Evolutionary conservation across 2,888 invertebrate species (phyloP).

Genomic region (Calameuta idolon): DNA sequence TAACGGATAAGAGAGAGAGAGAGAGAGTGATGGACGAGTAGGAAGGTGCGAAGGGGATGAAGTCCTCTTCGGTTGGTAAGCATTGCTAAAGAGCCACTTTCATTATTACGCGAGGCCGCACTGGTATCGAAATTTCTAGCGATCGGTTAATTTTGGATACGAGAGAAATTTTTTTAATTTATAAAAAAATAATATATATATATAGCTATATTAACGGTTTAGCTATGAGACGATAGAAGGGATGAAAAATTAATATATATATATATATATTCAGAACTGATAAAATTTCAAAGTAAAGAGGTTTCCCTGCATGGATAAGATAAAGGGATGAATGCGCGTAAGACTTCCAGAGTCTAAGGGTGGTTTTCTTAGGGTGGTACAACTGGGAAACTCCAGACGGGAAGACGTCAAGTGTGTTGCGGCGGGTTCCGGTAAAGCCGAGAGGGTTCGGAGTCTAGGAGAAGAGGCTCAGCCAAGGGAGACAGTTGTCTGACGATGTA

Average conservation of each 20-base stretch:
- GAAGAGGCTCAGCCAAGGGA: background rate
- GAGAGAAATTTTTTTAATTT: background rate
- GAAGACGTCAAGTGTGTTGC: slow-evolving; percentile 43
- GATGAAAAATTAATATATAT: background rate
- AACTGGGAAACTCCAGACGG: background rate
- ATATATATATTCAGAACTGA: background rate
- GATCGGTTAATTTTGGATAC: background rate
- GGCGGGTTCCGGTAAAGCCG: slow-evolving; percentile 40
- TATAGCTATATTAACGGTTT: background rate
- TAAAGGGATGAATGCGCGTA: background rate
- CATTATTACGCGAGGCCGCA: slow-evolving; percentile 47
- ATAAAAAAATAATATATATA: background rate
- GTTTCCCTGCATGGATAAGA: background rate
- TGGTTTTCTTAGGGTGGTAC: background rate
- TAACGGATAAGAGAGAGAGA: background rate
- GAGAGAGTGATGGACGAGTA: background rate
- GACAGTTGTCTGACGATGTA: background rate
- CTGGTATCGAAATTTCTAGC: background rate
- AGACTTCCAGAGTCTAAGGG: background rate
- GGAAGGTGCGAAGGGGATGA: background rate
- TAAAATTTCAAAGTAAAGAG: background rate
- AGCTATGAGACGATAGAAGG: background rate
- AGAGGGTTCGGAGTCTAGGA: slow-evolving; percentile 38
- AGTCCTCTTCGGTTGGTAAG: background rate
- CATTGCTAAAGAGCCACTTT: slow-evolving; percentile 50